Conservation (phyloP, 2,888 invertebrate genomes). For the Gymnosoma rotundatum region DNA sequence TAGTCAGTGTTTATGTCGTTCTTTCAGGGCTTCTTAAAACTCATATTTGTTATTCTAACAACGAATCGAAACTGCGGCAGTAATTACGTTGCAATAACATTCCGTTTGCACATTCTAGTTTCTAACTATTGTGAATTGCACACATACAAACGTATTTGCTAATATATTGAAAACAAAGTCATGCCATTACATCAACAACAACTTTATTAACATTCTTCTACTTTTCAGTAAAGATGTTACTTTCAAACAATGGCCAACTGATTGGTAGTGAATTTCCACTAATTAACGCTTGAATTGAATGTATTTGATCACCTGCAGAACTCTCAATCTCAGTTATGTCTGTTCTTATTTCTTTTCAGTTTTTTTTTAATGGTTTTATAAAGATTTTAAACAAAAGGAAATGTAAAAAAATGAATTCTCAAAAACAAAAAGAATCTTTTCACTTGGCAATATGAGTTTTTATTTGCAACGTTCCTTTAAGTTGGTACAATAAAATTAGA, state of each 20-base stretch:
- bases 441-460: background rate
- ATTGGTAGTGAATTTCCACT: constrained; percentile 79
- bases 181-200: background rate
- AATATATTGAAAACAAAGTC: background rate
- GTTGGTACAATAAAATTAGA: constrained; percentile 34
- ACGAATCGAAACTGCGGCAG: constrained; percentile 70
- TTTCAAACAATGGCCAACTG: constrained; percentile 76
- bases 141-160: background rate
- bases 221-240: constrained; percentile 24
- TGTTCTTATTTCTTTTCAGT: background rate
- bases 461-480: background rate
- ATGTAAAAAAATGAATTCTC: background rate
- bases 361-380: too few species aligned
- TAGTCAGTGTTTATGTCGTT: background rate
- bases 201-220: background rate
- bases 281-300: constrained; percentile 75
- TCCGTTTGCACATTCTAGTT: constrained; percentile 4
- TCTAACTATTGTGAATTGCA: background rate
- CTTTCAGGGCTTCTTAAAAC: constrained; percentile 19
- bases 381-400: background rate
- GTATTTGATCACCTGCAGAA: constrained; percentile 46
- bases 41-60: constrained; percentile 67
- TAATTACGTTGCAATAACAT: constrained; percentile 77
- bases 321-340: constrained; percentile 39
- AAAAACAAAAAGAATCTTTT: background rate